phyloP scores from a whole-genome alignment of 2,797 vertebrate species.

The Dendrocincla fuliginosa region DNA sequence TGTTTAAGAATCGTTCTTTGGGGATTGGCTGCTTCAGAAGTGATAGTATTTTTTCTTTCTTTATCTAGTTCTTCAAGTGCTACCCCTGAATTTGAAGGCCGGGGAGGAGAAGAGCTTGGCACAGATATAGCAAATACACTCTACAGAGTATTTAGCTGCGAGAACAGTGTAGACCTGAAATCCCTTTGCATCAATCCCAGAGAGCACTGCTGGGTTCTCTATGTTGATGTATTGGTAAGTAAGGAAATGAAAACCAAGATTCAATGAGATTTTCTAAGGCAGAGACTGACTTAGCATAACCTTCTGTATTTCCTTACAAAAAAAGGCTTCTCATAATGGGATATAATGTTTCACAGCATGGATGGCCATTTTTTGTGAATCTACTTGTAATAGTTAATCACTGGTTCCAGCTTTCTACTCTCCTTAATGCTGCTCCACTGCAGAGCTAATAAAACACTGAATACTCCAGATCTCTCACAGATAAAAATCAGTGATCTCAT shows the following conservation, averaged over 20 bases:
- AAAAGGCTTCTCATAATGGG: neutral
- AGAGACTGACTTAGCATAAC: neutral
- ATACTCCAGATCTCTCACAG: neutral
- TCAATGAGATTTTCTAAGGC: neutral
- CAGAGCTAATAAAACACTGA: neutral
- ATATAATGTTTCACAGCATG: neutral
- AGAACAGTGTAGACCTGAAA: slow-evolving; percentile 83
- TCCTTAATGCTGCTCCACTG: neutral
- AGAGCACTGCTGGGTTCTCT: slow-evolving; percentile 96
- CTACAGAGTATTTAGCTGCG: slow-evolving; percentile 91
- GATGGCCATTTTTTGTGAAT: neutral
- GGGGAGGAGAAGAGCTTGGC: slow-evolving; percentile 94
- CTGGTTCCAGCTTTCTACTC: neutral
- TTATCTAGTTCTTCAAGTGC: slow-evolving; percentile 90
- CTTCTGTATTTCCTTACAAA: neutral
- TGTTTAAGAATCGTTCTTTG: neutral
- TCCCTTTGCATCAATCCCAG: slow-evolving; percentile 87
- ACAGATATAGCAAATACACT: slow-evolving; percentile 89
- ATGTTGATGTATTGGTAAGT: slow-evolving; percentile 94
- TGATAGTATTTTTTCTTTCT: neutral
- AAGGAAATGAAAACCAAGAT: neutral
- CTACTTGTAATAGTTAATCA: neutral
- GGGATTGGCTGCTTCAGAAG: neutral
- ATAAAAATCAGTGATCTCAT: neutral
- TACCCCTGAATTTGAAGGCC: slow-evolving; percentile 94